A percentile compares a stretch with the other conserved stretches of the same genome.
Evolutionary conservation across 2,888 invertebrate species (phyloP).

Genomic region (Ypsolopha scabrella): DNA sequence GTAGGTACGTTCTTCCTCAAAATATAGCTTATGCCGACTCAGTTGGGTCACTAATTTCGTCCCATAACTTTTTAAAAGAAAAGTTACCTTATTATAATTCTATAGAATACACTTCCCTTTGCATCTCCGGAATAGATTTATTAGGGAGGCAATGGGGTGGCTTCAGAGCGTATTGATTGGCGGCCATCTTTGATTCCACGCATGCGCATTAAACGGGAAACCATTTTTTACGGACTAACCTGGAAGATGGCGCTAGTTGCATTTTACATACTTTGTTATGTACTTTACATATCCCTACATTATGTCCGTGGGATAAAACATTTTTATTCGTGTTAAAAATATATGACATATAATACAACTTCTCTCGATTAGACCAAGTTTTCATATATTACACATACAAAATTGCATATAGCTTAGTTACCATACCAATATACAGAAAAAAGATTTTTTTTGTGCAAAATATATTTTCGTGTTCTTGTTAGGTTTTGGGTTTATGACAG

Average conservation of each 20-base stretch:
- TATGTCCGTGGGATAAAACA: no score
- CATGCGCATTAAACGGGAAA: constrained; percentile 32
- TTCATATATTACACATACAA: no score
- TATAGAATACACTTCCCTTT: background rate
- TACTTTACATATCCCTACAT: no score
- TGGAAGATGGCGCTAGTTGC: constrained; percentile 49
- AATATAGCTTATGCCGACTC: constrained; percentile 2
- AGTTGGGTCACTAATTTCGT: background rate
- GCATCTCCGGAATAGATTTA: background rate
- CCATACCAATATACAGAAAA: no score
- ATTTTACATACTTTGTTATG: no score
- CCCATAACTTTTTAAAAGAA: background rate
- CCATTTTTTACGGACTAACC: constrained; percentile 19
- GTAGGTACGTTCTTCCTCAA: background rate
- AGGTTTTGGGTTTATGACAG: no score
- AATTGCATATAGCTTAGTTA: no score
- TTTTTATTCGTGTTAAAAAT: no score
- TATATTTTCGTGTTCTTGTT: no score
- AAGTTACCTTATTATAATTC: background rate
- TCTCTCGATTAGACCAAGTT: no score
- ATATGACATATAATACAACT: no score
- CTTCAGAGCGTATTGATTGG: constrained; percentile 48
- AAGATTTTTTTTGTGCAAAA: no score
- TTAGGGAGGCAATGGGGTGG: constrained; percentile 48
- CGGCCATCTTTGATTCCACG: constrained; percentile 53